Evolutionary conservation across 2,113 vertebrate genomes (phyloP), one percentile per base, ranked within the genome.

Genomic region (Eudyptes chrysolophus): DNA sequence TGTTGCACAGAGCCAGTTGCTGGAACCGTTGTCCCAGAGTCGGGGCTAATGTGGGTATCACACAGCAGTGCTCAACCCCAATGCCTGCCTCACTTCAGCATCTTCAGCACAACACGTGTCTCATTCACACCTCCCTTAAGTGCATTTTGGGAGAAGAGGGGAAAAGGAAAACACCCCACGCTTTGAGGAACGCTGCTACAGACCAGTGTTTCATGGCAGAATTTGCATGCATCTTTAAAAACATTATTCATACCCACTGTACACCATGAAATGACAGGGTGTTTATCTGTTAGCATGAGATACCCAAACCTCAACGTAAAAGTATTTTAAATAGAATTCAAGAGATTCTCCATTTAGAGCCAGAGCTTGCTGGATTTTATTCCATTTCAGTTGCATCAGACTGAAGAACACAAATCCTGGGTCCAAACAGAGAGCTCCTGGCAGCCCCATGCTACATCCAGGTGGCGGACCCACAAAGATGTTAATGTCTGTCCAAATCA

Each of bases 41-140:
- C 1, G 0, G 26, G 46, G 19, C 9, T 60, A 60, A 54, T 0
- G 1, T 0, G 4, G 16, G 6, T 60, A 32, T 18, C 51, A 30
- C 9, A 42, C 11, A 55, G 34, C 44, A 54, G 25, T 5, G 9
- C n/a, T 51, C 1, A 0, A 60, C 24, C 30, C 38, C 42, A 69
- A 11, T 4, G 12, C 6, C 71, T 49, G 24, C 27, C 32, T 74
- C 60, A 27, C 61, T 46, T 74, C 36, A n/a, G n/a, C 48, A 44
- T 34, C 46, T 48, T 36, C 80, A 85, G 74, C 54, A 49, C 30
- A 61, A 49, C 9, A 5, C 9, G 4, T 26, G 16, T 34, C 14
- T 61, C 65, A 38, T 57, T 40, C 25, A 36, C 15, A 40, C 14
- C 70, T 34, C 32, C 66, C 48, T 40, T 27, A 57, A 34, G 44